Evolutionary conservation across 2,888 invertebrate genomes (phyloP), one percentile per base, ranked within the genome.

Genomic region (Epinotia brunnichana): DNA sequence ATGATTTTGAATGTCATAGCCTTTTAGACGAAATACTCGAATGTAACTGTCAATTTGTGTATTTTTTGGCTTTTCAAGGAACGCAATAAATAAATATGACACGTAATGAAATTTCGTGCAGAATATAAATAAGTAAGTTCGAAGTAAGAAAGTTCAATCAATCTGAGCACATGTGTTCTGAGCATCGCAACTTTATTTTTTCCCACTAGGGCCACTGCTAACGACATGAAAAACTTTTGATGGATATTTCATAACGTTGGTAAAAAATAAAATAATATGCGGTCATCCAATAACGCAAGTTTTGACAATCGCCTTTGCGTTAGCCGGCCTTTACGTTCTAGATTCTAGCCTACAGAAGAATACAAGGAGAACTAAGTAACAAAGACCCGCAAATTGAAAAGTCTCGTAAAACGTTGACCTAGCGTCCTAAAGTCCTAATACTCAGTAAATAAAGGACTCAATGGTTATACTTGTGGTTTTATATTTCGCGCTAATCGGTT

Each of bases 161-260:
- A 74, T 70, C 73, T 73, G 70, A 73, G 73, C 76, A 76, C 74
- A 77, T 78, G 74, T 76, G 76, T 72, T 79, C 78, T 80, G 78
- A 76, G 79, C 77, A 73, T 77, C 77, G 78, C 75, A 80, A 72
- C 71, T 74, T 76, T 76, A 73, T 76, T 76, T 82, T 86, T 85
- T 83, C 81, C 76, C 78, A 77, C 78, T 80, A 82, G 81, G 81
- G 81, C 79, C 81, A 83, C 81, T 83, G 83, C 88, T 90, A 90
- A 90, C 90, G 89, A 90, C 81, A 83, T 86, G 85, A 90, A 90
- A 90, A 91, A 88, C 80, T 87, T 87, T 82, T 83, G 86, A 90
- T 89, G 88, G 87, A 86, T 87, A 86, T 90, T 90, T 88, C 89
- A 89, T 90, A 83, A 83, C 83, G 76, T 75, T 76, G 76, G 82